Conservation (phyloP, 2,797 vertebrate species). For the Pelodytes ibericus region DNA sequence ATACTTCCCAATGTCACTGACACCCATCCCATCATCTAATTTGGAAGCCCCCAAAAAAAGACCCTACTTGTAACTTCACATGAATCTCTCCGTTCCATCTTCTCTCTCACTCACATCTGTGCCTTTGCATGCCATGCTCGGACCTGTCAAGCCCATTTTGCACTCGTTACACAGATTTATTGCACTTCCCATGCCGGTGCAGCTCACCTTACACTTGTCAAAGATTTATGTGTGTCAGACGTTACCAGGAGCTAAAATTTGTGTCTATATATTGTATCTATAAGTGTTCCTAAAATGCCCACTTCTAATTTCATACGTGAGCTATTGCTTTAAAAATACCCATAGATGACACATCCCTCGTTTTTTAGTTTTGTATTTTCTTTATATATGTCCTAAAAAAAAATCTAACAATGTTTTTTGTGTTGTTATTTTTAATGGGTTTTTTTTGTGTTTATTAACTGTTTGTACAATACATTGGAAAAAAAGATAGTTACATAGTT, state of each 20-base stretch:
- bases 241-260: not conserved
- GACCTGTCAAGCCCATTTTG: not conserved
- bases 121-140: not conserved
- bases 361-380: no score
- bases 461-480: no score
- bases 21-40: not conserved
- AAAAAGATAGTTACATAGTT: no score
- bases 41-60: not conserved
- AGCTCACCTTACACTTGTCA: slow-evolving; percentile 43
- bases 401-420: no score
- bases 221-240: slow-evolving; percentile 20
- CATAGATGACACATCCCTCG: no score
- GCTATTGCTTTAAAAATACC: not conserved
- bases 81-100: not conserved
- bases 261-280: slow-evolving; percentile 25
- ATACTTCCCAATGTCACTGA: not conserved
- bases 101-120: not conserved
- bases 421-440: no score
- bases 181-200: not conserved
- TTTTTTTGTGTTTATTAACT: no score
- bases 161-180: not conserved
- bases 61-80: not conserved
- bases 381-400: no score
- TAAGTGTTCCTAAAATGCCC: slow-evolving; percentile 2
- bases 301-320: not conserved